Conservation (phyloP, 2,797 vertebrate species). For the Anguilla megastoma region DNA sequence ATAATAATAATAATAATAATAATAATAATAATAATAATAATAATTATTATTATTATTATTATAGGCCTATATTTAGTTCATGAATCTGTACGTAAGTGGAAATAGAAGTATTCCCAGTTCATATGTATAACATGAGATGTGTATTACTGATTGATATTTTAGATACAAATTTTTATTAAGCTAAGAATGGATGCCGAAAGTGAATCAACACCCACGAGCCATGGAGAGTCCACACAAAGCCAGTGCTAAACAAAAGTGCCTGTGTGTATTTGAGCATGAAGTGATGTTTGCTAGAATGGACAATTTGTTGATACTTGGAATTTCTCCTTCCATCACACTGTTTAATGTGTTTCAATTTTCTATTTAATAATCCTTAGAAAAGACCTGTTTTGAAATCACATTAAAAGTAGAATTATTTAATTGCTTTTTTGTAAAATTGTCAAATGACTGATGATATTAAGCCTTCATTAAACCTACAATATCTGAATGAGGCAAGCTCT, state of each 20-base stretch:
- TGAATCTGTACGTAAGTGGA: constrained; percentile 1
- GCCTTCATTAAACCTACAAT: neutral
- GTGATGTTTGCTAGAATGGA: constrained; percentile 35
- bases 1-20: no score
- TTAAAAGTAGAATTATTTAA: constrained; percentile 16
- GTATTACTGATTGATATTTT: neutral
- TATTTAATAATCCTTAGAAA: constrained; percentile 34
- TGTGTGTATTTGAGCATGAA: constrained; percentile 28
- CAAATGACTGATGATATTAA: neutral
- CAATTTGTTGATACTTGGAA: constrained; percentile 37
- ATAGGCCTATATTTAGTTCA: constrained; percentile 17
- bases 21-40: no score
- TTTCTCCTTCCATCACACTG: constrained; percentile 32
- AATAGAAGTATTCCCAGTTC: neutral
- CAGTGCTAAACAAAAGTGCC: constrained; percentile 18
- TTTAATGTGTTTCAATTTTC: constrained; percentile 32
- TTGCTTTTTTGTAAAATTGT: constrained; percentile 22
- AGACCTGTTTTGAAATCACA: constrained; percentile 15
- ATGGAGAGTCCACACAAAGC: constrained; percentile 16
- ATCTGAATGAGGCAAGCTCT: neutral
- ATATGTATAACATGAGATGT: neutral
- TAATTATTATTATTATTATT: constrained; percentile 18
- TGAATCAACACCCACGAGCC: neutral
- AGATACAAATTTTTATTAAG: neutral
- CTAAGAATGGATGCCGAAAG: neutral